Conservation (phyloP, 2,797 vertebrate genomes). For the Notamacropus eugenii region DNA sequence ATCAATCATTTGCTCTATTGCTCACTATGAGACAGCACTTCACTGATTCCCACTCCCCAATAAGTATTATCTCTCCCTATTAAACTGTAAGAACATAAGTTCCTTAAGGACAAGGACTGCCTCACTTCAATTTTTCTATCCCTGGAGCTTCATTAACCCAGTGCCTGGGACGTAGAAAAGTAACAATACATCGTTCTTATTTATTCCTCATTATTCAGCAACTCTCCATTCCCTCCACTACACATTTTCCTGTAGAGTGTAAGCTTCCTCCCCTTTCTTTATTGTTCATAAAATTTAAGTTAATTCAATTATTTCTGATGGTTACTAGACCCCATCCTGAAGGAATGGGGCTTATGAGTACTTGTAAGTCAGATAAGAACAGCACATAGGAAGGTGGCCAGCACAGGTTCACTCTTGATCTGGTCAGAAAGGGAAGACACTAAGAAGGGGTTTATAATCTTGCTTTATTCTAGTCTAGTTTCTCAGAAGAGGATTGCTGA, state of each 20-base stretch:
- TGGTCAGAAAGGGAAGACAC: too few relatives aligned
- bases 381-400: too few relatives aligned
- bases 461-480: too few relatives aligned
- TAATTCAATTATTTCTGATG: not conserved
- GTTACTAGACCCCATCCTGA: not conserved
- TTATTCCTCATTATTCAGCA: not conserved
- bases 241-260: not conserved
- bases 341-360: not conserved
- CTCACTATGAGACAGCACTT: not conserved
- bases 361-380: too few relatives aligned
- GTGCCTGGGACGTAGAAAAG: not conserved
- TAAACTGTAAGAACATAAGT: not conserved
- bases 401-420: too few relatives aligned
- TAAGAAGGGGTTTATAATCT: too few relatives aligned
- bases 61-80: too few relatives aligned
- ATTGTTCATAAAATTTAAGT: not conserved
- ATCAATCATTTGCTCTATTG: not conserved
- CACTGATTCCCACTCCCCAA: not conserved
- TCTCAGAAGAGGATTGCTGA: too few relatives aligned
- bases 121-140: not conserved
- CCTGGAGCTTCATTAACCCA: not conserved
- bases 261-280: not conserved
- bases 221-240: not conserved
- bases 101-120: not conserved
- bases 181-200: not conserved